A percentile compares a stretch with the other conserved stretches of the same genome.
These are phyloP conservation scores for Endomychus coccineus DNA, from an alignment of 2,888 invertebrate genomes.

Conservation along the genomic window DNA sequence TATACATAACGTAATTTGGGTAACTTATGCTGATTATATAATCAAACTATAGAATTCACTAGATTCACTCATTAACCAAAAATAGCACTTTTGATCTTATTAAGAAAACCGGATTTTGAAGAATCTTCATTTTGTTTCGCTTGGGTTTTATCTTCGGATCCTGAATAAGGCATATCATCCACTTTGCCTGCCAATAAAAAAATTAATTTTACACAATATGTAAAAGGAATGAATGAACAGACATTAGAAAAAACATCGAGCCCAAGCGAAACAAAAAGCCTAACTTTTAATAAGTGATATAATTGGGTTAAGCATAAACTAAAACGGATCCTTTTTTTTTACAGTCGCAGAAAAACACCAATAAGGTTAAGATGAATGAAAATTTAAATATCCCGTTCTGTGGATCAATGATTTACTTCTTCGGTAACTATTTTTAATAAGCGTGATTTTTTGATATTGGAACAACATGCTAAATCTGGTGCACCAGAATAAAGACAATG, in stretches of 20 bases:
- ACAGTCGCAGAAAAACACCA: too few relatives aligned
- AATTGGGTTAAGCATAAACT: too few relatives aligned
- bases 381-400: too few relatives aligned
- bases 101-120: conserved; percentile 47
- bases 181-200: conserved; percentile 44
- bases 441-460: too few relatives aligned
- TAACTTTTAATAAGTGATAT: too few relatives aligned
- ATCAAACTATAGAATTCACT: background rate
- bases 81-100: conserved; percentile 54
- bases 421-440: too few relatives aligned
- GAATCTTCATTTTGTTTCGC: conserved; percentile 41
- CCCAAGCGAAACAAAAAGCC: conserved; percentile 29
- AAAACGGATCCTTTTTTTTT: too few relatives aligned
- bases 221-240: conserved; percentile 11
- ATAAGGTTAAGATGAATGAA: background rate
- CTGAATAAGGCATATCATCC: conserved; percentile 43
- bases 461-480: too few relatives aligned
- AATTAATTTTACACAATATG: too few relatives aligned
- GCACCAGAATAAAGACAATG: too few relatives aligned
- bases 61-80: conserved; percentile 45
- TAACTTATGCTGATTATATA: background rate
- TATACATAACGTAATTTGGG: too few relatives aligned
- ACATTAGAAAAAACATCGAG: conserved; percentile 19
- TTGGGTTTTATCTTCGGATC: conserved; percentile 46
- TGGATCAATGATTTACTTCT: too few relatives aligned